Conservation (phyloP, 1,140 invertebrate species). For the Sinonovacula constricta region DNA sequence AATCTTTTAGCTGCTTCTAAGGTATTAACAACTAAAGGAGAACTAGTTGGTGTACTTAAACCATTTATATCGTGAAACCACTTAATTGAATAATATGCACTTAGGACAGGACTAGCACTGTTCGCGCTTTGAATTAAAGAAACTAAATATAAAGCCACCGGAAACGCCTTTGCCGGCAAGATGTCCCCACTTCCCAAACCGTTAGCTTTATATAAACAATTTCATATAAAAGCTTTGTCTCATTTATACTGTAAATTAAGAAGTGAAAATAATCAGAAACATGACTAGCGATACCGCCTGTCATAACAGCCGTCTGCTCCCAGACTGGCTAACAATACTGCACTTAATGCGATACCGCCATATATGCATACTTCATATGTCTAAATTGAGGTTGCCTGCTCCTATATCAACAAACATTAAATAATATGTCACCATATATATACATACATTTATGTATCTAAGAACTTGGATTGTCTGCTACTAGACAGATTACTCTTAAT, state of each 20-base stretch:
- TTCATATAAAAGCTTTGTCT: neutral
- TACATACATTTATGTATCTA: no score
- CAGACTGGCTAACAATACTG: neutral
- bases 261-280: neutral
- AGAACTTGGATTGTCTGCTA: no score
- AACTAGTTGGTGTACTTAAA: no score
- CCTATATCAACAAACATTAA: no score
- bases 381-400: no score
- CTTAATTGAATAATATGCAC: no score
- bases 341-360: neutral
- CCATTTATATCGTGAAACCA: no score
- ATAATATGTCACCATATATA: no score
- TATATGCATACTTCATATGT: no score
- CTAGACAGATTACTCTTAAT: neutral
- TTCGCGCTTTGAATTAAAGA: no score
- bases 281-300: neutral
- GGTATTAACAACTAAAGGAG: constrained; percentile 12
- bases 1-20: constrained; percentile 32
- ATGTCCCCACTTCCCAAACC: constrained; percentile 4
- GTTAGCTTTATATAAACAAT: constrained; percentile 2
- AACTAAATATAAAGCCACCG: no score
- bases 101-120: constrained; percentile 3
- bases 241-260: neutral
- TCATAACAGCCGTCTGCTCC: neutral
- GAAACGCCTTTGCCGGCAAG: no score